These are phyloP conservation scores for Siniperca chuatsi DNA, from an alignment of 2,113 vertebrate species.

Conservation along the genomic window DNA sequence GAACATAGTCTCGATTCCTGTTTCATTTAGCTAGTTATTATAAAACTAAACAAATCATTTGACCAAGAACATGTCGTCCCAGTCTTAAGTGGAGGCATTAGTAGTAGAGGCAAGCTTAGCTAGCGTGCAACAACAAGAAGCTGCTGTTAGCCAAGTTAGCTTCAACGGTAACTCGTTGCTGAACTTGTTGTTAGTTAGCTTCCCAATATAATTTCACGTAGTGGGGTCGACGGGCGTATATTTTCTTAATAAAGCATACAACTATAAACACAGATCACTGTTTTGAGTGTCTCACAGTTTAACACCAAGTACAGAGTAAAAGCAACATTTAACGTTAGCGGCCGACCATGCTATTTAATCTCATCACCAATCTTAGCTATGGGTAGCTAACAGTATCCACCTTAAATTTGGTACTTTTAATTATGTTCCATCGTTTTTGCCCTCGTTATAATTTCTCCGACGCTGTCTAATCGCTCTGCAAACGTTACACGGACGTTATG, in stretches of 20 bases:
- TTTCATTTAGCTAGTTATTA: background rate
- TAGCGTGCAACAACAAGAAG: constrained; percentile 71
- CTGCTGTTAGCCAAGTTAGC: constrained; percentile 73
- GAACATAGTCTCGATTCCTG: fast-evolving
- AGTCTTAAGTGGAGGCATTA: constrained; percentile 48
- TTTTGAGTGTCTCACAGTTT: background rate
- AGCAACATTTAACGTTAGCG: constrained; percentile 30
- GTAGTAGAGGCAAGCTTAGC: constrained; percentile 64
- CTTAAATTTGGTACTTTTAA: background rate
- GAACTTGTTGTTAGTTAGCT: constrained; percentile 46
- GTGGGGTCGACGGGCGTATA: background rate
- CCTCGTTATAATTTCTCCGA: background rate
- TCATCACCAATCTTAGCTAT: constrained; percentile 33
- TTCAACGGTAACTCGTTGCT: constrained; percentile 42
- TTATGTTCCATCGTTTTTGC: background rate
- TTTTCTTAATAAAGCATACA: background rate
- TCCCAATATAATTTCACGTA: background rate
- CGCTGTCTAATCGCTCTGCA: background rate
- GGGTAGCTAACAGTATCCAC: constrained; percentile 18
- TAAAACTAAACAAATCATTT: background rate
- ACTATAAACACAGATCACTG: background rate
- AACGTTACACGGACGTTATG: no score
- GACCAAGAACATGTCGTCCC: constrained; percentile 15
- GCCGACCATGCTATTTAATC: constrained; percentile 64
- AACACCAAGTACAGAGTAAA: background rate